Base-by-base conservation (phyloP, 1,140 invertebrate genomes). In the Saccostrea cuccullata region DNA sequence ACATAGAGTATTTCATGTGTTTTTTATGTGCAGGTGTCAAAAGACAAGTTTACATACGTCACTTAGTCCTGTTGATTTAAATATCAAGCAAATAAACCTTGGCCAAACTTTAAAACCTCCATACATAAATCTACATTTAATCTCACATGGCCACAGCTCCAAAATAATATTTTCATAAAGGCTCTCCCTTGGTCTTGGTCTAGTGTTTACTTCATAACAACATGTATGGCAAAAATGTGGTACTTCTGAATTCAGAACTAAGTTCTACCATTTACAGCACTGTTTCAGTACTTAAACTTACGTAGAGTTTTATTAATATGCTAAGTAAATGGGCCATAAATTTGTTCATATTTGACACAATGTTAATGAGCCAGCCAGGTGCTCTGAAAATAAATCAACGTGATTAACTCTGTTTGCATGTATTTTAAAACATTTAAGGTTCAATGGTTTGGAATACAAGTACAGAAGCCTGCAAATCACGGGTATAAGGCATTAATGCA, bases 151-250 rank as follows among this genome's bases (percentile, higher is more conserved):
- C 70, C 70, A 77, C 70, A 77, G 26, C 70, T 77, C 70, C 70
- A 77, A 26, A 77, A 77, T 77, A 77, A 77, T 77, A 77, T 77
- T 77, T 77, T 77, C 70, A 77, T 77, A 77, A 77, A 77, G 70
- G 70, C 11, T 77, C 70, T 77, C 70, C 13, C 15, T 77, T 77
- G 23, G 70, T 11, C 70, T 77, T 77, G 70, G 70, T 26, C 70
- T 2, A 26, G 70, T 15, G 47, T 26, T 77, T 77, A 77, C 70
- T 77, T 36, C 70, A 77, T 26, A 77, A 77, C 70, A 77, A 77
- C 70, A 77, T 26, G 70, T 77, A 77, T 77, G 15, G 26, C 23
- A 77, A 77, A 77, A 77, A 77, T 77, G 70, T 26, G 11, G 26
- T 17, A 26, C 30, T 36, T 77, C 70, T 30, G 2, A 77, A 77